Evolutionary conservation across 2,888 invertebrate genomes (phyloP), one percentile per base, ranked within the genome.

Genomic region (Drosophila lutescens): DNA sequence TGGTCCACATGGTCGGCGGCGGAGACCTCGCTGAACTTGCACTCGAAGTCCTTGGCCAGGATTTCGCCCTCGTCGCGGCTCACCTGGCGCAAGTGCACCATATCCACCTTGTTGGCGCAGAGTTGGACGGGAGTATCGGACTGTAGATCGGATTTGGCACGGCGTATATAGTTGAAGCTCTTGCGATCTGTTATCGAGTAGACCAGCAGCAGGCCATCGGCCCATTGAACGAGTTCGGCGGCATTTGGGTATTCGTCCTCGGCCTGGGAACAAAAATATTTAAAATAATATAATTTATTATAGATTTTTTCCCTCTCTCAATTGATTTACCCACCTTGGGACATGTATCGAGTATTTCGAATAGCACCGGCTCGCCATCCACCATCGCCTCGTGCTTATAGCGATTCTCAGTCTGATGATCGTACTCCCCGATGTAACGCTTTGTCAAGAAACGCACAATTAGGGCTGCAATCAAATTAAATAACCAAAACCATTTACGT

Each of bases 381-480:
- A 98, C 95, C 89, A 97, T 93, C 23, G 97, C 95, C 92, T 98
- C 98, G 91, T 97, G 96, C 90, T 97, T 98, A 92, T 98, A 97
- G 92, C 96, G 95, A 91, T 95, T 97, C 92, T 97, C 97, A 97
- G 96, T 95, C 92, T 97, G 97, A 91, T 98, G 97, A 91, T 98
- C 98, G 92, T 98, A 98, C 93, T 98, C 98, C 51, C 98, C 98
- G 75, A 98, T 98, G 92, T 97, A 98, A 63, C 98, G 94, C 90
- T 96, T 96, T n/a, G 98, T 98, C 72, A 98, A 93, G 91, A 98
- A 98, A 71, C 98, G 94, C 63, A 98, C 98, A 23, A 97, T 96
- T 86, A 97, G 92, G 5, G 96, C 96, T 96, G 94, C 67, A 94
- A 94, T 79, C 61, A 86, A 80, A 80, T 75, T 67, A 76, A 63